These are phyloP conservation scores for Dinothrombium tinctorium DNA, from an alignment of 1,140 invertebrate species.

Conservation along the genomic window DNA sequence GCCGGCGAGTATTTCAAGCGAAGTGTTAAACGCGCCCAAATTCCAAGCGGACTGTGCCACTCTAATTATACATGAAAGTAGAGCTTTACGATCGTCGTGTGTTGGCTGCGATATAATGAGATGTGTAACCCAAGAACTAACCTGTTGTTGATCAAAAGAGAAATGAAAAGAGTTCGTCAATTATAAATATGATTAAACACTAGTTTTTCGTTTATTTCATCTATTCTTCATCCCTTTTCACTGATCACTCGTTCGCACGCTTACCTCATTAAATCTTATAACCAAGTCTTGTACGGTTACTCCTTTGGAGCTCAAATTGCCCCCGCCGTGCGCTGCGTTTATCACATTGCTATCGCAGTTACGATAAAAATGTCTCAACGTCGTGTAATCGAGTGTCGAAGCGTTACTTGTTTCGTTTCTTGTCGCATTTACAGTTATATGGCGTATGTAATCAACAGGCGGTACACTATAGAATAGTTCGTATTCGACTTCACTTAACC, in stretches of 20 bases:
- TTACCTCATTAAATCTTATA: slow-evolving; percentile 67
- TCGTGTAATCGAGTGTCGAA: too few species aligned
- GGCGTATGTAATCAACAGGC: slow-evolving; percentile 63
- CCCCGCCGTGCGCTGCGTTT: too few species aligned
- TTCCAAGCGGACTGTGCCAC: slow-evolving; percentile 77
- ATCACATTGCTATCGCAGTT: too few species aligned
- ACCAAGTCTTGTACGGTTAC: slow-evolving; percentile 35
- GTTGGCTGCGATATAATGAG: slow-evolving; percentile 60
- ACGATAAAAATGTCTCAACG: too few species aligned
- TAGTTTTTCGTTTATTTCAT: neutral
- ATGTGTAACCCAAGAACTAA: slow-evolving; percentile 79
- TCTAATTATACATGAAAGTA: slow-evolving; percentile 62
- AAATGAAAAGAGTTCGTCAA: slow-evolving; percentile 6
- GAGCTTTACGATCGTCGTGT: slow-evolving; percentile 62
- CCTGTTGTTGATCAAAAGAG: slow-evolving; percentile 29
- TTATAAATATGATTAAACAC: slow-evolving; percentile 7
- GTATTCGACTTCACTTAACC: slow-evolving; percentile 58
- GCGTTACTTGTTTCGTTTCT: too few species aligned
- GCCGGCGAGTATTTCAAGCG: slow-evolving; percentile 79
- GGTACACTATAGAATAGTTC: slow-evolving; percentile 61
- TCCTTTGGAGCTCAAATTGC: too few species aligned
- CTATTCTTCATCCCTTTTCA: neutral
- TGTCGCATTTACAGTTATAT: slow-evolving; percentile 60
- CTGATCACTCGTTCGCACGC: neutral
- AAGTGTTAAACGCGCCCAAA: slow-evolving; percentile 82